Base-by-base conservation (phyloP, 1,140 invertebrate genomes). In the Drosophila kohkoa region DNA sequence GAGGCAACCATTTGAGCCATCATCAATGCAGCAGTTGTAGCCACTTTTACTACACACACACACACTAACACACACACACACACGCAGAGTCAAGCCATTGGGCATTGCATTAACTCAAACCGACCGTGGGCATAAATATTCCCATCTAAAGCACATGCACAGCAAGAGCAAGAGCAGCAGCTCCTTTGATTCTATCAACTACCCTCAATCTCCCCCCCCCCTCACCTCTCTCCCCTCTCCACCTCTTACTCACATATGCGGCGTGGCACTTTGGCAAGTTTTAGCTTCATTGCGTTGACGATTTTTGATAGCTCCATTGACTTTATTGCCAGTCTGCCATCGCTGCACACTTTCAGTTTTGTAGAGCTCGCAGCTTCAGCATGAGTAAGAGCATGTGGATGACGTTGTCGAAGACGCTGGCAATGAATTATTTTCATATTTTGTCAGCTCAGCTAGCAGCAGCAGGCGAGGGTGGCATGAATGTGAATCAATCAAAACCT, bases 361-460 rank as follows among this genome's bases (percentile, higher is more conserved):
- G 13, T 65, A 28, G 51, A 54, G 51, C 51, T 30, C 30, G 20
- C 5, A 38, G 58, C 28, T 45, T 13, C 3, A n/a, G 51, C 11
- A 38, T 2, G 28, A 25, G 5, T n/a, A 35, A 7, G 11, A 45
- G 7, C 41, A 45, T 51, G 48, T 57, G 49, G 60, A 43, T 57
- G 54, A 57, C 38, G 63, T 15, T 55, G 62, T 13, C 55, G 59
- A 51, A 43, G 58, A 45, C 51, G 43, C 6, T 65, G 28, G 83
- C 82, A 80, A 88, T 88, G 83, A 88, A 88, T 88, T 88, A 88
- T 88, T 88, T 87, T 88, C 77, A 80, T 88, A 88, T 88, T 87
- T 87, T 82, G 52, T 55, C 45, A 43, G 30, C 35, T 7, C 35
- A 7, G 32, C 48, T 1, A n/a, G 15, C 32, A 38, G 32, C 5